phyloP scores from a whole-genome alignment of 2,888 invertebrate genomes.

The Arrhopalites spinosus region DNA sequence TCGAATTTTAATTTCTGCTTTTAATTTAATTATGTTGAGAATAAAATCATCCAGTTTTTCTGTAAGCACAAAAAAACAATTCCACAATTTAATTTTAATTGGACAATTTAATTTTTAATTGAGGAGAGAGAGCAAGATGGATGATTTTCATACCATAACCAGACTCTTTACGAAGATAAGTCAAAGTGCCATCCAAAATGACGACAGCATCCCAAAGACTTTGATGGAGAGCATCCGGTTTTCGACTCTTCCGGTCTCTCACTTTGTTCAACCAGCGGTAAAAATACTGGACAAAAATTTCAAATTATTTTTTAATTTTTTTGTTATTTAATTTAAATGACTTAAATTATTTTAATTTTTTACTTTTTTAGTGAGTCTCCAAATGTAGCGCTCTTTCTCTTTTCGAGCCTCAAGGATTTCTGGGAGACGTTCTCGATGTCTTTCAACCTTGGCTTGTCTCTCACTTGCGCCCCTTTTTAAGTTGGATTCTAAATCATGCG shows the following conservation, averaged over 20 bases:
- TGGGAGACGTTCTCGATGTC: slow-evolving; percentile 27
- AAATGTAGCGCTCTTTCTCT: slow-evolving; percentile 30
- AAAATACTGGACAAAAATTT: slow-evolving; percentile 19
- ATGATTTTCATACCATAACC: slow-evolving; percentile 44
- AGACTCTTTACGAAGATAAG: slow-evolving; percentile 42
- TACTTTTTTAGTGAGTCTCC: slow-evolving; percentile 41
- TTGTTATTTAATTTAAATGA: not conserved
- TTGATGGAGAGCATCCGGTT: slow-evolving; percentile 45
- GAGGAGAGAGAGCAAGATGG: not conserved
- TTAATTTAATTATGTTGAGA: slow-evolving; percentile 45
- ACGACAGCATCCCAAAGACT: slow-evolving; percentile 43
- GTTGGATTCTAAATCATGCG: not conserved
- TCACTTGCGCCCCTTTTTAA: not conserved
- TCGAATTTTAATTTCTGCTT: slow-evolving; percentile 42
- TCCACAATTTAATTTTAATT: not conserved
- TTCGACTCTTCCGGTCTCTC: slow-evolving; percentile 40
- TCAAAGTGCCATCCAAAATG: slow-evolving; percentile 44
- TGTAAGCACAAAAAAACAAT: slow-evolving; percentile 10
- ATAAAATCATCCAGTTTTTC: slow-evolving; percentile 51
- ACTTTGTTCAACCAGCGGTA: slow-evolving; percentile 45
- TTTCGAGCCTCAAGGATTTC: slow-evolving; percentile 39
- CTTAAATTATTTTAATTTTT: not conserved
- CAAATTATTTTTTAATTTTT: not conserved
- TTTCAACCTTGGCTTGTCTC: slow-evolving; percentile 28
- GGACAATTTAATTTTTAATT: not conserved